Evolutionary conservation across 2,888 invertebrate species (phyloP), one percentile per base, ranked within the genome.

Genomic region (Adela reaumurella): DNA sequence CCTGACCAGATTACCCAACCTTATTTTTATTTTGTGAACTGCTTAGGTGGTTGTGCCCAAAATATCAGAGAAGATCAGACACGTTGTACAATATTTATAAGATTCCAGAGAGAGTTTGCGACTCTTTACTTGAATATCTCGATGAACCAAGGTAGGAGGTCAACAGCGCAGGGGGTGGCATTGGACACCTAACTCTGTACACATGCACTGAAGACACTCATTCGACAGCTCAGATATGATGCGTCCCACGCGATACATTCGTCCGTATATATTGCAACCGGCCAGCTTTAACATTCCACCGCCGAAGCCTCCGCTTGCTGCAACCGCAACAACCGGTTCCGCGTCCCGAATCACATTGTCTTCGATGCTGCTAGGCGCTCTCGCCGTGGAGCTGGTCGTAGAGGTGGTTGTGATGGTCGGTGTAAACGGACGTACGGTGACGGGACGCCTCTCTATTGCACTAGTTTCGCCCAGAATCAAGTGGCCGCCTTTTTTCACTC

Each of bases 211-310:
- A 56, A 87, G 82, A 68, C 94, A 94, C 14, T 88, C 85, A 50
- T 86, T 86, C 5, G 92, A 92, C 52, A 94, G 72, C 72, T 94
- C 92, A 1, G 87, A 82, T 57, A 94, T 92, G 56, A 91, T 88
- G 59, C 87, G 81, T 3, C 90, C 92, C 10, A 93, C 89, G 19
- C 89, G 82, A 67, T 93, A 93, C 89, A 93, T 93, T 54, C 88
- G 82, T 5, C 94, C 94, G 61, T 93, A 93, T 58, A 94, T 93
- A 69, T 94, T 94, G 63, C 94, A 94, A 1, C 93, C 93, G 11
- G 91, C 91, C 53, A 93, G 66, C 67, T 92, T 92, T 44, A 90
- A 69, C 47, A 87, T 68, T 29, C 87, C 86, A 14, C 81, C 68
- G 1, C 80, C 76, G 17, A 65, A 56, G 24, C 60, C 57, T 2